Conservation (phyloP, 2,797 vertebrate genomes). For the Lutra lutra region DNA sequence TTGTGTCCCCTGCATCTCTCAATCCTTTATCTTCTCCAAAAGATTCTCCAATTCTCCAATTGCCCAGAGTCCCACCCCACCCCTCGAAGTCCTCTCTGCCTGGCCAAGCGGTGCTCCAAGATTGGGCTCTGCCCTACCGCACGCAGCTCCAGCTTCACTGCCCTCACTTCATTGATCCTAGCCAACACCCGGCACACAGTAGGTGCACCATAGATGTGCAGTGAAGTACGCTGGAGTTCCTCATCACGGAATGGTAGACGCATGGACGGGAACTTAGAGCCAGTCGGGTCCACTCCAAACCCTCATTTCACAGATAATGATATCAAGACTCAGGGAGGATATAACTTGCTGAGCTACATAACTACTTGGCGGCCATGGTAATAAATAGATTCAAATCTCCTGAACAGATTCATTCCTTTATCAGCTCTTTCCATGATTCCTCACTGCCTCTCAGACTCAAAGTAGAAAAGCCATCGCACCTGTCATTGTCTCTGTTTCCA, state of each 20-base stretch:
- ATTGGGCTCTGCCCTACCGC: neutral
- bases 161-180: neutral
- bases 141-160: neutral
- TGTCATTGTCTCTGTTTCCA: constrained; percentile 67
- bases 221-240: neutral
- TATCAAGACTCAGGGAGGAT: neutral
- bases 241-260: neutral
- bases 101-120: neutral
- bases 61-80: neutral
- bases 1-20: neutral
- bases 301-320: constrained; percentile 37
- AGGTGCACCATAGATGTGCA: neutral
- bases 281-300: neutral
- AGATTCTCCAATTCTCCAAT: neutral
- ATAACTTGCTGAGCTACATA: constrained; percentile 33
- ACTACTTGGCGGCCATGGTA: neutral
- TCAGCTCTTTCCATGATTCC: constrained; percentile 55
- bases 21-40: neutral
- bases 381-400: constrained; percentile 61
- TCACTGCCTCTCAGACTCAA: constrained; percentile 50
- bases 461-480: constrained; percentile 33
- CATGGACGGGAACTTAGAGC: neutral
- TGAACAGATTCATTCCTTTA: constrained; percentile 41
- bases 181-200: neutral
- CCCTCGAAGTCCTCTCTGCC: constrained; percentile 8